Evolutionary conservation across 1,140 invertebrate species (phyloP), one percentile per base, ranked within the genome.

Genomic region (Holcopasites calliopsidis): DNA sequence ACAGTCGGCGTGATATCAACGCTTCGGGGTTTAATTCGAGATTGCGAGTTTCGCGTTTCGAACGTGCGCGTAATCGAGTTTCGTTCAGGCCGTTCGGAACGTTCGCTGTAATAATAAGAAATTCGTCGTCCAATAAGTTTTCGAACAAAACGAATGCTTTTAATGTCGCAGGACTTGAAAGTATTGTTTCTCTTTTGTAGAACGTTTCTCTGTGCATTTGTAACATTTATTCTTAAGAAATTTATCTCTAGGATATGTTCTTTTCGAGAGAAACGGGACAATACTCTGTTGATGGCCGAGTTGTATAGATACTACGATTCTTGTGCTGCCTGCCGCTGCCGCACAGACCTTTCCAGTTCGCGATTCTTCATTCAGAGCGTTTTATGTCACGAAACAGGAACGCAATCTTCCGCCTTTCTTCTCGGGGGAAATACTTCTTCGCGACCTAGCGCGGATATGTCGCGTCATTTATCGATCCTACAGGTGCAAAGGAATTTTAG

Each of bases 391-490:
- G 55, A 79, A 80, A 79, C 40, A 57, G 23, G 61, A 62, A 60
- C 58, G 64, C 60, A 80, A 80, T 81, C 71, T 69, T 57, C 57
- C 23, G n/a, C 38, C 77, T 70, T 69, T 55, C 47, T 80, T 70
- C 54, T 50, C 16, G 44, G 44, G 35, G 47, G 62, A 65, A 76
- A 31, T 23, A 42, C 23, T 68, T 62, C 28, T n/a, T 58, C 35
- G 8, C 54, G 42, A 61, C 35, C 35, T 38, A 23, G 10, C 28
- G 55, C 21, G 35, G 47, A 64, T n/a, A n/a, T 38, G 33, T 47
- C 50, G 68, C 33, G 58, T 64, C 60, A 72, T 65, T 79, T 76
- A 82, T 83, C 79, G 80, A 83, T 64, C 68, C 50, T 44, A 76
- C 77, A 79, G 58, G 66, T 76, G 68, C 38, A 76, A 47, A 42